phyloP scores from a whole-genome alignment of 2,888 invertebrate species.

The Steromphala cineraria region DNA sequence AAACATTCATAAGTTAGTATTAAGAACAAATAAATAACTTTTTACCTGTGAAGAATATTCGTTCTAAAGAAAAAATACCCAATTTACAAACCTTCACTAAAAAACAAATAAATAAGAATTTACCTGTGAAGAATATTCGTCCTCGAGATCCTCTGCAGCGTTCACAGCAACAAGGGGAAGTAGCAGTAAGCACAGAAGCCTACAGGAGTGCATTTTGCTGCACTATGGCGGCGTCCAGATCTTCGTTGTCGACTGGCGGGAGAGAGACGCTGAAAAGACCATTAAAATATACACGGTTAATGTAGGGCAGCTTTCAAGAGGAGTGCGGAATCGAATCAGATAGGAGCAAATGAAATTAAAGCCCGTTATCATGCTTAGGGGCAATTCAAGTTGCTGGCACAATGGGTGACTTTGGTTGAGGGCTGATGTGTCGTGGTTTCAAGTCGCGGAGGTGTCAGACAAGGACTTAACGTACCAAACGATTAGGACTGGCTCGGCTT shows the following conservation, averaged over 20 bases:
- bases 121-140: constrained; percentile 16
- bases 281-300: not conserved
- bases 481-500: not conserved
- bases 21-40: too few species aligned
- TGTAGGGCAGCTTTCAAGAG: constrained; percentile 12
- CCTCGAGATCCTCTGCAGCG: constrained; percentile 2
- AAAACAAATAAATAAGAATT: not conserved
- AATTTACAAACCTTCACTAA: too few species aligned
- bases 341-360: constrained; percentile 21
- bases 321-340: constrained; percentile 17
- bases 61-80: too few species aligned
- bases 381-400: not conserved
- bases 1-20: too few species aligned
- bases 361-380: not conserved
- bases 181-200: constrained; percentile 4
- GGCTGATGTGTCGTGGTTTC: not conserved
- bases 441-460: not conserved
- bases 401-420: not conserved
- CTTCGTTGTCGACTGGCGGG: not conserved
- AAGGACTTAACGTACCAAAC: not conserved
- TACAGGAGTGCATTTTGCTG: constrained; percentile 12
- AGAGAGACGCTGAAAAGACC: not conserved
- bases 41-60: too few species aligned
- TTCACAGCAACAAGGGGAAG: constrained; percentile 3
- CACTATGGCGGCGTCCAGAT: not conserved